These are phyloP conservation scores for Acanthococcus lagerstroemiae DNA, from an alignment of 2,888 invertebrate species.

Conservation along the genomic window DNA sequence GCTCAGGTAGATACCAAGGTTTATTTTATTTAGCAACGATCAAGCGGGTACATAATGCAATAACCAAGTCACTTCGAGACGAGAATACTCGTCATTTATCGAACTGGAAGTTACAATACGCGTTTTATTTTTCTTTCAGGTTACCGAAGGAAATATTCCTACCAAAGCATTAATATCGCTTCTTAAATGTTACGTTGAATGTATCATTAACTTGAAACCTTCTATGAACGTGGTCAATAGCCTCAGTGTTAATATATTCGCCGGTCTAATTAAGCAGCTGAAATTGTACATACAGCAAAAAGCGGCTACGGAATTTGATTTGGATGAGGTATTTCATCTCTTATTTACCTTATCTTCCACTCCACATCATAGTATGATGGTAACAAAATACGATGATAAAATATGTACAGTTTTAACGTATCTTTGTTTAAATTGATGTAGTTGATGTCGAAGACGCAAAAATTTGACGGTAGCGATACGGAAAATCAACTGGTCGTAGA, in stretches of 20 bases:
- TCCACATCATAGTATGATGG: no score
- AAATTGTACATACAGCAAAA: constrained; percentile 24
- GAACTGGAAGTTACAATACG: no score
- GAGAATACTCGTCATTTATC: no score
- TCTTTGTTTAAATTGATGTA: constrained; percentile 9
- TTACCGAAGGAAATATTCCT: constrained; percentile 52
- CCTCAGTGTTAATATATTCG: constrained; percentile 10
- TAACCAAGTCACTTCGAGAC: no score
- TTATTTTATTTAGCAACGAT: background rate
- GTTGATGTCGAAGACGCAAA: no score
- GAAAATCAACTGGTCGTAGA: no score
- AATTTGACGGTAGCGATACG: no score
- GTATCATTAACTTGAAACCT: constrained; percentile 21
- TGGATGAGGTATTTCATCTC: background rate
- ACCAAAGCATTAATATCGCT: constrained; percentile 50
- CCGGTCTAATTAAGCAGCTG: constrained; percentile 9
- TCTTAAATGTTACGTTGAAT: constrained; percentile 56
- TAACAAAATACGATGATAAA: no score
- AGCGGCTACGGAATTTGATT: background rate
- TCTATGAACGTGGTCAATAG: constrained; percentile 8
- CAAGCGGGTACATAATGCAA: no score
- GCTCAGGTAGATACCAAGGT: no score
- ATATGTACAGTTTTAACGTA: background rate
- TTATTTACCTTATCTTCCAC: constrained; percentile 24
- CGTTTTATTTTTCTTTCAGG: constrained; percentile 44